Evolutionary conservation across 1,140 invertebrate genomes (phyloP), one percentile per base, ranked within the genome.

Genomic region (Sycophaga agraensis): DNA sequence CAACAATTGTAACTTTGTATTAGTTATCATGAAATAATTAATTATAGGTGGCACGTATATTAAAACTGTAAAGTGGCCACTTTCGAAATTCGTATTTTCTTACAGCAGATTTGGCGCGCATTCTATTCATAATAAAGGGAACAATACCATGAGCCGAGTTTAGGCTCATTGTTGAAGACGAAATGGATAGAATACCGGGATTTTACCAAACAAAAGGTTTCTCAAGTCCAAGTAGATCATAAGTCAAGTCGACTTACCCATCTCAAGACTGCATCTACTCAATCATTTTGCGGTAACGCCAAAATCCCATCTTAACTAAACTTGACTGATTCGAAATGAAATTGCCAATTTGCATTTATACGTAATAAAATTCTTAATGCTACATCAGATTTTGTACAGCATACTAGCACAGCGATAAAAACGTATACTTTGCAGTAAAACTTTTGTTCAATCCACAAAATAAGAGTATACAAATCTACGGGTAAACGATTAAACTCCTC

Each of bases 151-250:
- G 31, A 12, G 11, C 46, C 11, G 11, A 50, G 56, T 49, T 49
- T 45, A 24, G 35, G 43, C 45, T 42, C 31, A 59, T 50, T 59
- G 48, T 57, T 37, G 31, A 57, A 57, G 45, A 48, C 34, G 45
- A 24, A 35, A 51, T 22, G 14, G 22, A 42, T 34, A 50, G 46
- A 40, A 50, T 31, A 58, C 19, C 16, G 56, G 56, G 56, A 59
- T 59, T 59, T 45, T 24, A 22, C 8, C 14, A 43, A 59, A 59
- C 49, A 59, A 59, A 59, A 59, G 58, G 26, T 40, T 39, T 53
- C 49, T 4, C 37, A 1, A 16, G 31, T 22, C 21, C 55, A 57
- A 57, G 31, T 43, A 45, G 48, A 53, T 51, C 48, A 53, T 43
- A 53, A 59, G 58, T 59, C 49, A 59, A 59, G 58, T 6, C 46